Percentiles rank a stretch among this genome's conserved stretches.
phyloP scores from a whole-genome alignment of 2,888 invertebrate species.

The Ypsolopha sequella region DNA sequence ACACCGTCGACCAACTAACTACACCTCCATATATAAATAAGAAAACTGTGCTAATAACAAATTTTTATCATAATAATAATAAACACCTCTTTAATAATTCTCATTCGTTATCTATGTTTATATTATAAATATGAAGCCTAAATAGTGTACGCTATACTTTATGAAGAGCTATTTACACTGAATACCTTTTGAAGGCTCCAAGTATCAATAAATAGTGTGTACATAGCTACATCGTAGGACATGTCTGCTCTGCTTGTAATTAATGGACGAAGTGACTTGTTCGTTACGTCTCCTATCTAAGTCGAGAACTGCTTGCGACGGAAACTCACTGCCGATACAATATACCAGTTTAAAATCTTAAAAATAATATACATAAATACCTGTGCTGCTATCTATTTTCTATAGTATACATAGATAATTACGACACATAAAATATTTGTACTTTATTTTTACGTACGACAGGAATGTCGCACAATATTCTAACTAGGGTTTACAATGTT shows the following conservation, averaged over 20 bases:
- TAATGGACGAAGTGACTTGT: slow-evolving; percentile 70
- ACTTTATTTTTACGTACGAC: slow-evolving; percentile 63
- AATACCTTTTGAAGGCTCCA: slow-evolving; percentile 57
- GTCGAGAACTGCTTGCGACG: slow-evolving; percentile 66
- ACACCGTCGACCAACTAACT: slow-evolving; percentile 31
- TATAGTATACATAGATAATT: slow-evolving; percentile 65
- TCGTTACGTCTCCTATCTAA: slow-evolving; percentile 66
- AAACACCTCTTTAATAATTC: slow-evolving; percentile 47
- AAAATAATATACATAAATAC: slow-evolving; percentile 59
- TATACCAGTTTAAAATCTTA: slow-evolving; percentile 50
- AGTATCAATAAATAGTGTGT: slow-evolving; percentile 50
- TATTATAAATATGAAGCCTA: slow-evolving; percentile 51
- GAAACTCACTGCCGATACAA: slow-evolving; percentile 49
- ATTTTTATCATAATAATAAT: slow-evolving; percentile 34
- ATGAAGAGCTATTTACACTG: slow-evolving; percentile 57
- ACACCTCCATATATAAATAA: slow-evolving; percentile 17
- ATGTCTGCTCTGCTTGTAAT: slow-evolving; percentile 60
- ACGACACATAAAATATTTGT: slow-evolving; percentile 70
- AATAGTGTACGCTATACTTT: slow-evolving; percentile 43
- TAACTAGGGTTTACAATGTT: slow-evolving; percentile 31
- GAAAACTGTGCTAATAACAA: slow-evolving; percentile 32
- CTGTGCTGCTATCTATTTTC: slow-evolving; percentile 50
- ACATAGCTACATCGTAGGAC: slow-evolving; percentile 41
- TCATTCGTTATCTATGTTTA: slow-evolving; percentile 35
- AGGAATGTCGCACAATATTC: slow-evolving; percentile 47